phyloP scores from a whole-genome alignment of 2,113 vertebrate genomes.

The Oreochromis spilurus region DNA sequence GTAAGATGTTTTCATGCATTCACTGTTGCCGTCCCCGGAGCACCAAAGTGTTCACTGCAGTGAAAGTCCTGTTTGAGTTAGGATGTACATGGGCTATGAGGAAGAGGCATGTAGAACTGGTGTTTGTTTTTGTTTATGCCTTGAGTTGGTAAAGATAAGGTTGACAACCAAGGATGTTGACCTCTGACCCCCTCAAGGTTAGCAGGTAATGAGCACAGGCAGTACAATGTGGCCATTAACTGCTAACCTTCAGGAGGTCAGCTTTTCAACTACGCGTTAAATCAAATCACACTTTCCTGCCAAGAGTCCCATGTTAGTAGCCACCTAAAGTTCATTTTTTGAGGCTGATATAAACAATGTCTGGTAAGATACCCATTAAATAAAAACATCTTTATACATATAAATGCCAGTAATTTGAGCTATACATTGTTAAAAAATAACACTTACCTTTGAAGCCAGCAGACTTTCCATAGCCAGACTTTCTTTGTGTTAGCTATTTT shows the following conservation, averaged over 20 bases:
- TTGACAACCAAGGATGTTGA: neutral
- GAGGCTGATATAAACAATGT: neutral
- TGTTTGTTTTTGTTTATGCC: neutral
- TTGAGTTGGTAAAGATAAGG: neutral
- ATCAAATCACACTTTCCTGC: neutral
- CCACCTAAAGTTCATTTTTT: neutral
- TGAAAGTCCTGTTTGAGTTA: neutral
- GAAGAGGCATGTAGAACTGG: conserved; percentile 1
- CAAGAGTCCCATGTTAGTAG: neutral
- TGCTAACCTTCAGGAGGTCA: neutral
- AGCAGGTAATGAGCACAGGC: neutral
- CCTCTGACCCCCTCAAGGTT: neutral
- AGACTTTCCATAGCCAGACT: neutral
- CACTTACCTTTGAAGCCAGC: neutral
- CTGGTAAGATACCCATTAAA: neutral
- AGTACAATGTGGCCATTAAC: neutral
- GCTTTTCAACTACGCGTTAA: neutral
- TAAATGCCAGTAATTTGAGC: neutral
- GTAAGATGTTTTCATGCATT: conserved; percentile 8
- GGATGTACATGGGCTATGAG: neutral
- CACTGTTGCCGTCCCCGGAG: neutral
- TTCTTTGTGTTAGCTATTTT: neutral
- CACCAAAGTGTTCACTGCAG: conserved; percentile 17
- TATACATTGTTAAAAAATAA: neutral
- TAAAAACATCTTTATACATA: neutral